A percentile compares a stretch with the other conserved stretches of the same genome.
Evolutionary conservation across 2,888 invertebrate genomes (phyloP).

Genomic region (Leptinotarsa peninsularis): DNA sequence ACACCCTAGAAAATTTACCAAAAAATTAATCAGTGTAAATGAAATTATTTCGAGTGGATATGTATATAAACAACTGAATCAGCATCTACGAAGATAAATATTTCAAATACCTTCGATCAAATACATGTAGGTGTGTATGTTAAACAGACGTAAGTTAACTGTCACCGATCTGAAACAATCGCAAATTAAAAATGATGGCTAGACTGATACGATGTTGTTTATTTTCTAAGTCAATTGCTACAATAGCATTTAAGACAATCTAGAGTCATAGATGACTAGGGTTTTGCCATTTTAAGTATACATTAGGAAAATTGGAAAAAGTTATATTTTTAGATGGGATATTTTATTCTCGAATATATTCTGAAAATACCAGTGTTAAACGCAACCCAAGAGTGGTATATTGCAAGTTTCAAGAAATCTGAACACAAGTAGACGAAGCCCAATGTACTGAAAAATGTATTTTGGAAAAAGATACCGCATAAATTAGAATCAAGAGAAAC

Average conservation of each 20-base stretch:
- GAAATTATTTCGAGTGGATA: neutral
- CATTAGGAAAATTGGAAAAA: too few species aligned
- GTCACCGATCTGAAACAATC: conserved; percentile 36
- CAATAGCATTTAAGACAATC: neutral
- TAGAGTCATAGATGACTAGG: neutral
- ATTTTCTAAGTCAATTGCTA: neutral
- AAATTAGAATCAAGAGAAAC: too few species aligned
- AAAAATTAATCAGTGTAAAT: too few species aligned
- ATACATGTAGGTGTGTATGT: conserved; percentile 46
- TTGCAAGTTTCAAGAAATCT: too few species aligned
- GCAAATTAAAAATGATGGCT: conserved; percentile 34
- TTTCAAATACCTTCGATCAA: conserved; percentile 40
- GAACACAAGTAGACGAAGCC: too few species aligned
- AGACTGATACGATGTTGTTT: conserved; percentile 22
- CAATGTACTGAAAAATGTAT: too few species aligned
- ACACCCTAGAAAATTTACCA: too few species aligned
- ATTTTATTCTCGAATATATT: neutral
- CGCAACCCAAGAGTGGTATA: too few species aligned
- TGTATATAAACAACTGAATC: conserved; percentile 3
- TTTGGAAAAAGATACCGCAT: too few species aligned
- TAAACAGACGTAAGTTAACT: conserved; percentile 44
- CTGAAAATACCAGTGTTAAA: neutral
- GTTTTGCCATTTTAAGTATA: neutral
- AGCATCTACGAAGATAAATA: conserved; percentile 28
- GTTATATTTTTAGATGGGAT: neutral